Conservation (phyloP, 2,797 vertebrate species). For the Amphiprion clarkii region DNA sequence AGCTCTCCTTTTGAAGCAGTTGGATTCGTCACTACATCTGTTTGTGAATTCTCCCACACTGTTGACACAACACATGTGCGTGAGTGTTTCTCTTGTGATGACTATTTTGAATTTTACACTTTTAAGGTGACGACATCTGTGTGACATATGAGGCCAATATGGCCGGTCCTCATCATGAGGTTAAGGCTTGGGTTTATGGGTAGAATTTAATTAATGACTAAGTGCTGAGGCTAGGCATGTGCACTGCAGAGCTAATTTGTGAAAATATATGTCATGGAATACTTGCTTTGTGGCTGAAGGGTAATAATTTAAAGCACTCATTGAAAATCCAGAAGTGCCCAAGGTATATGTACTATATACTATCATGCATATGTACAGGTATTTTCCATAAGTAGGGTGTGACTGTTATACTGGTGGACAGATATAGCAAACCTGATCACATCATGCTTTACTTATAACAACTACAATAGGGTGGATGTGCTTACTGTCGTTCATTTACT, state of each 20-base stretch:
- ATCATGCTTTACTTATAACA: background rate
- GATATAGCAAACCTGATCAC: background rate
- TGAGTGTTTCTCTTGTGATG: background rate
- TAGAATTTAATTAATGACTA: background rate
- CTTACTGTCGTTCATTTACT: background rate
- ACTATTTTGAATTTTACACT: constrained; percentile 22
- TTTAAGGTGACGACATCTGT: constrained; percentile 32
- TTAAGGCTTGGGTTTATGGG: background rate
- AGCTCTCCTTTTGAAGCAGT: constrained; percentile 48
- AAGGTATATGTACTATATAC: background rate
- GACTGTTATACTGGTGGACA: background rate
- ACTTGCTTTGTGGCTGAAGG: constrained; percentile 29
- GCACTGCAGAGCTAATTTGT: constrained; percentile 1
- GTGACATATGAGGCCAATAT: constrained; percentile 3
- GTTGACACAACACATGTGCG: constrained; percentile 36
- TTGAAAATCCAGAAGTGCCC: constrained; percentile 3
- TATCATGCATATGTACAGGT: background rate
- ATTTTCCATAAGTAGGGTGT: background rate
- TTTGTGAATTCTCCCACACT: constrained; percentile 58
- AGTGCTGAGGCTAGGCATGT: background rate
- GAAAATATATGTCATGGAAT: background rate
- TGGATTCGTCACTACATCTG: constrained; percentile 57
- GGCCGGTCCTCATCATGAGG: background rate
- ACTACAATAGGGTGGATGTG: background rate
- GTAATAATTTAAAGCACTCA: background rate